Conservation (phyloP, 37 sponge, comb jelly and placozoan genomes). For the Beroe ovata region DNA sequence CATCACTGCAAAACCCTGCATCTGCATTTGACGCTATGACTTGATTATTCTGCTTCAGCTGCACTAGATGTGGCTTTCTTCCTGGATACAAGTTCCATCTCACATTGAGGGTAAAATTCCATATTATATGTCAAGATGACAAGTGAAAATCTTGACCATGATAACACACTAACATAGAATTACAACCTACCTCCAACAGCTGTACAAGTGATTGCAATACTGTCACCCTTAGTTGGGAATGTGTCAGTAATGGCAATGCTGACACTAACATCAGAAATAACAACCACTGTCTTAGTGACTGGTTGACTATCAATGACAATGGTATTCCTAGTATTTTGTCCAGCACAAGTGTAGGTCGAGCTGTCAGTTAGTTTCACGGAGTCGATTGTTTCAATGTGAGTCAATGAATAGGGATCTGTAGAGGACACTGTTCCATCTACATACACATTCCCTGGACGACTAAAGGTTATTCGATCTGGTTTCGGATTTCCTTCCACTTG, state of each 20-base stretch:
- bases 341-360: background rate
- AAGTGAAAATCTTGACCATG: background rate
- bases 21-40: too few species aligned
- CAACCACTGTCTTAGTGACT: background rate
- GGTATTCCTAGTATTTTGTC: background rate
- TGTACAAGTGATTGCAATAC: background rate
- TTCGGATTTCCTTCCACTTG: background rate
- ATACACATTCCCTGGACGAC: background rate
- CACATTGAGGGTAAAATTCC: too few species aligned
- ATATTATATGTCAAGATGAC: too few species aligned
- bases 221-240: background rate
- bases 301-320: background rate
- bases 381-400: background rate
- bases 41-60: background rate
- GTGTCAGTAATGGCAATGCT: background rate
- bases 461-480: background rate
- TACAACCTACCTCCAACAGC: background rate
- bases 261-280: background rate
- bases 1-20: too few species aligned
- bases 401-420: background rate
- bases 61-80: background rate
- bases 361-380: background rate
- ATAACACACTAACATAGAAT: background rate
- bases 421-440: background rate
- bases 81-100: too few species aligned